Evolutionary conservation across 1,140 invertebrate genomes (phyloP).

Genomic region (Meloidogyne floridensis): DNA sequence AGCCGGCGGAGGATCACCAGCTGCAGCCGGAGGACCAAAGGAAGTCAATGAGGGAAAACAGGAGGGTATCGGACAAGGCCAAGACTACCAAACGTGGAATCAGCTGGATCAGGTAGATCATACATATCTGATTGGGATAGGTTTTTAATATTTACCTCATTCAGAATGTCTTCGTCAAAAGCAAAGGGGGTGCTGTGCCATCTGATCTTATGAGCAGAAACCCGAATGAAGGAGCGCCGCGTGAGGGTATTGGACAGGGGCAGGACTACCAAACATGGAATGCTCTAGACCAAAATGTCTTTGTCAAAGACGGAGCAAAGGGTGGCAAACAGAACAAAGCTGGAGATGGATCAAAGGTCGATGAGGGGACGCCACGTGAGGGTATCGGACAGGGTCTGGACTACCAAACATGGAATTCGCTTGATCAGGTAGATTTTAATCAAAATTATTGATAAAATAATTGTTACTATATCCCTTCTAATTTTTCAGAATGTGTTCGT

Average conservation of each 20-base stretch:
- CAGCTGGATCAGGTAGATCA: not conserved
- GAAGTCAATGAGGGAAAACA: not conserved
- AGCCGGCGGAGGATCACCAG: not conserved
- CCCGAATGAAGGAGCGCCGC: not conserved
- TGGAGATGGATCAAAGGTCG: not conserved
- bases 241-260: not conserved
- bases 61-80: not conserved
- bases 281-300: constrained; percentile 8
- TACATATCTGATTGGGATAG: too few species aligned
- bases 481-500: not conserved
- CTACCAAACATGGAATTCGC: constrained; percentile 3
- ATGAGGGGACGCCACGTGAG: too few species aligned
- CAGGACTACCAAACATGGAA: not conserved
- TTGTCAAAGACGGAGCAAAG: not conserved
- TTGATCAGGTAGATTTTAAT: not conserved
- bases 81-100: not conserved
- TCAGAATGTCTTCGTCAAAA: not conserved
- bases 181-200: not conserved
- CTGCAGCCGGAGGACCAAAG: not conserved
- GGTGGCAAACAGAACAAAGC: not conserved
- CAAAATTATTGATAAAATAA: not conserved
- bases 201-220: not conserved
- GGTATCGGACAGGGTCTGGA: not conserved
- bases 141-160: too few species aligned
- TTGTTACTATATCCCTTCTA: not conserved